These are phyloP conservation scores for Melieria crassipennis DNA, from an alignment of 2,888 invertebrate genomes.

Conservation along the genomic window DNA sequence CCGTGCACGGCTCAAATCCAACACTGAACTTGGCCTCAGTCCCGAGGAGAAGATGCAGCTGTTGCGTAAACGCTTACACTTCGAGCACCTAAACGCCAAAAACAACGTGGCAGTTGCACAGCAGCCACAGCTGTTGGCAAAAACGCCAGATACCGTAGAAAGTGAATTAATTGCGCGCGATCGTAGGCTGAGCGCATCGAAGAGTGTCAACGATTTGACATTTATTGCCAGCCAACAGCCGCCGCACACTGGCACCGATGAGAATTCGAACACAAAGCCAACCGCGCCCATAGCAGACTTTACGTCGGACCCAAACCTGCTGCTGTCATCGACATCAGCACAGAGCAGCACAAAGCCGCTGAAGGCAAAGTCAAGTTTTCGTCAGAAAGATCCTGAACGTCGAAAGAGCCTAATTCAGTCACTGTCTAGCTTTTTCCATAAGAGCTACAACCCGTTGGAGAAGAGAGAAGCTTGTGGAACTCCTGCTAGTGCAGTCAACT, in stretches of 20 bases:
- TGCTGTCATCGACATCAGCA: slow-evolving; percentile 53
- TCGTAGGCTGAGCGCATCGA: slow-evolving; percentile 64
- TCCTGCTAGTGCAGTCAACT: slow-evolving; percentile 59
- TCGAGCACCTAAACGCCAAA: slow-evolving; percentile 45
- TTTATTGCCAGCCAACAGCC: slow-evolving; percentile 54
- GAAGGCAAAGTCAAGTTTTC: slow-evolving; percentile 50
- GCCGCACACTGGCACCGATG: slow-evolving; percentile 37
- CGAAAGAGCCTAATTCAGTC: slow-evolving; percentile 86
- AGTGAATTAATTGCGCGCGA: slow-evolving; percentile 51
- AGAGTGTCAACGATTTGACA: slow-evolving; percentile 64
- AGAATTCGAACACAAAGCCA: slow-evolving; percentile 46
- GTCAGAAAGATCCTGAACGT: slow-evolving; percentile 74
- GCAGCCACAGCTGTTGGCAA: slow-evolving; percentile 23
- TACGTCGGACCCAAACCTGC: slow-evolving; percentile 71
- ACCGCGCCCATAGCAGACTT: slow-evolving; percentile 60
- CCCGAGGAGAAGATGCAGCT: slow-evolving; percentile 73
- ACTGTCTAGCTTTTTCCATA: slow-evolving; percentile 83
- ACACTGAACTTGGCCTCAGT: slow-evolving; percentile 78
- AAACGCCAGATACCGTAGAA: slow-evolving; percentile 10
- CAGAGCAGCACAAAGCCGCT: slow-evolving; percentile 40
- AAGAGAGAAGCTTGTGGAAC: slow-evolving; percentile 57
- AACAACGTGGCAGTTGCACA: slow-evolving; percentile 22
- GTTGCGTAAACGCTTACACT: slow-evolving; percentile 65
- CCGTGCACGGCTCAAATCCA: slow-evolving; percentile 75
- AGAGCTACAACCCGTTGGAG: slow-evolving; percentile 67